Percentiles rank a stretch among this genome's conserved stretches.
These are phyloP conservation scores for Coecobrya sp. DNA, from an alignment of 2,888 invertebrate genomes.

Conservation along the genomic window DNA sequence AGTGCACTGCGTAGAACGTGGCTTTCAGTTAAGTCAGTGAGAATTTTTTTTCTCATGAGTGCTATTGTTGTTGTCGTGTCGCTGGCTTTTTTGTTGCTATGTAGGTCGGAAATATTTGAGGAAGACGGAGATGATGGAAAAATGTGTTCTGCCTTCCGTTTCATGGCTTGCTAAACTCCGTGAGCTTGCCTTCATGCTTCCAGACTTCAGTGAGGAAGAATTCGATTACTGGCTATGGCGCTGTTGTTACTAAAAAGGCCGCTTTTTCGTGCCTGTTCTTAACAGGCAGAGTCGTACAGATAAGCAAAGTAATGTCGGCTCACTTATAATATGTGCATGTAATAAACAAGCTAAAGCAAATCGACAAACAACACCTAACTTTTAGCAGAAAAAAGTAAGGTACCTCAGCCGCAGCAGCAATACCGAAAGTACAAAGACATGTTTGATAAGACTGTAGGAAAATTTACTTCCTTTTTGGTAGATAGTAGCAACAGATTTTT, in stretches of 20 bases:
- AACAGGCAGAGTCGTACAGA: conserved; percentile 33
- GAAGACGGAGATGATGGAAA: conserved; percentile 73
- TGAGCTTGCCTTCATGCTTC: conserved; percentile 45
- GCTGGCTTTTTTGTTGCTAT: conserved; percentile 43
- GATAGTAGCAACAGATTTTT: conserved; percentile 66
- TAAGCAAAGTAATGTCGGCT: conserved; percentile 50
- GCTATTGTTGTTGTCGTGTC: conserved; percentile 2
- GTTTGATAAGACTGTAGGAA: conserved; percentile 54
- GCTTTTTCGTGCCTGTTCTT: conserved; percentile 2
- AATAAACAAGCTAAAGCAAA: conserved; percentile 29
- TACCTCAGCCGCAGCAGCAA: not conserved
- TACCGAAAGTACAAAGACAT: conserved; percentile 49
- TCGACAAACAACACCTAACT: conserved; percentile 44
- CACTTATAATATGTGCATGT: conserved; percentile 1
- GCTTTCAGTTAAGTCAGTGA: not conserved
- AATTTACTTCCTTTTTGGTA: conserved; percentile 65
- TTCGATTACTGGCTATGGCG: conserved; percentile 48
- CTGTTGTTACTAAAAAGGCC: not conserved
- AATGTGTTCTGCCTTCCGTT: conserved; percentile 65
- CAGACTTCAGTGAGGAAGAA: conserved; percentile 40
- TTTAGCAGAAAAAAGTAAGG: conserved; percentile 2
- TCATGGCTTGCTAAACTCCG: conserved; percentile 28
- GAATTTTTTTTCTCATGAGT: not conserved
- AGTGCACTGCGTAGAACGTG: not conserved
- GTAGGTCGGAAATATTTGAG: conserved; percentile 77